Evolutionary conservation across 2,888 invertebrate species (phyloP).

Genomic region (Rhingia campestris): DNA sequence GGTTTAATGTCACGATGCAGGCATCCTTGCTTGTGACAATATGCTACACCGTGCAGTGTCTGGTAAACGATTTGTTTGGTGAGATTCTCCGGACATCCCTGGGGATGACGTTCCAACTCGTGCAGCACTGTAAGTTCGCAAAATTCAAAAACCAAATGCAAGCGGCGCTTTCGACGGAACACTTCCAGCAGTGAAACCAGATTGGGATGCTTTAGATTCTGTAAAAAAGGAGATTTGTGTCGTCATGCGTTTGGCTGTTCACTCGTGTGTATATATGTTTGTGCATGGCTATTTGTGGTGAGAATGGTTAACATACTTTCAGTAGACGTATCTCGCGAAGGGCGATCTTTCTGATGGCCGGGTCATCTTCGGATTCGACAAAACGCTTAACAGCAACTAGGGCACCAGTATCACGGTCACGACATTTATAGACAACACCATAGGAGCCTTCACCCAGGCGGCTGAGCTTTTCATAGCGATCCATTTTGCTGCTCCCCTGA

Average conservation of each 20-base stretch:
- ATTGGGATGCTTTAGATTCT: conserved; percentile 99
- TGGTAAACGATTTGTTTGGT: conserved; percentile 98
- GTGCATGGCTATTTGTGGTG: conserved; percentile 34
- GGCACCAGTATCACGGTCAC: conserved; percentile 96
- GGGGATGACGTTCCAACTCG: conserved; percentile 96
- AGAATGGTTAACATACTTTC: conserved; percentile 86
- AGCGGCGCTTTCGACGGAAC: conserved; percentile 95
- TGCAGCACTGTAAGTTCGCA: conserved; percentile 98
- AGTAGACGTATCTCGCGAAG: conserved; percentile 96
- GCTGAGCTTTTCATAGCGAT: conserved; percentile 96
- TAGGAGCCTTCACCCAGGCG: conserved; percentile 93
- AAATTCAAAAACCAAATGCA: conserved; percentile 99
- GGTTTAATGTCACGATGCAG: conserved; percentile 99
- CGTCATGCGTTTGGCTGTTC: too few relatives aligned
- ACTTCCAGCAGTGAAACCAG: conserved; percentile 98
- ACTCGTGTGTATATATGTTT: background rate
- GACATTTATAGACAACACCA: conserved; percentile 95
- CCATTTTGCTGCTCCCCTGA: conserved; percentile 94
- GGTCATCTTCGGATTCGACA: conserved; percentile 98
- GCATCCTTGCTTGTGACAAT: conserved; percentile 97
- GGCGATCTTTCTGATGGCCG: conserved; percentile 97
- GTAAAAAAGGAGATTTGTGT: conserved; percentile 76
- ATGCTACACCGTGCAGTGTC: conserved; percentile 96
- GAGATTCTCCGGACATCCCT: conserved; percentile 94
- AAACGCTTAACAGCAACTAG: conserved; percentile 98